Base-by-base conservation (phyloP, 2,888 invertebrate genomes). In the Synergus itoensis region DNA sequence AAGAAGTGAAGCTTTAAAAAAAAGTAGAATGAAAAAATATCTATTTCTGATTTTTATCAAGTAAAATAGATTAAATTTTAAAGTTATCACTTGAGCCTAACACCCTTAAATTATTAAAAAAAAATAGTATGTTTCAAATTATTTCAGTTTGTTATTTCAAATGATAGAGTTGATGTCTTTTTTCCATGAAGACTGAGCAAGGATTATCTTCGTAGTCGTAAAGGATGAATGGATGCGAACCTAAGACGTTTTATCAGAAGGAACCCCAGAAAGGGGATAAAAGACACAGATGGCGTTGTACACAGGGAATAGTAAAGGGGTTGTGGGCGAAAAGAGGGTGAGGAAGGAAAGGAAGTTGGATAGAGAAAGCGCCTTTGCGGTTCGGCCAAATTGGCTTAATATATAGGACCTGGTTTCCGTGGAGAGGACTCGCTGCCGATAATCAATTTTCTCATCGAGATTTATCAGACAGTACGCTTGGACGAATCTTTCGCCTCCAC, bases 391-490 rank as follows among this genome's bases (percentile, higher is more conserved):
- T 73, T 73, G 73, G 53, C 73, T 73, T 73, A 73, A 73, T 73
- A 73, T 73, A 73, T 73, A 73, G 53, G 48, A 53, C 40, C 73
- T 73, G 73, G 73, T 73, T 73, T 53, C 73, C 36, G 73, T 69
- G 48, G 45, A 69, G 69, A 69, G 69, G 69, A 53, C 73, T 73
- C n/a, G 36, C 73, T 73, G 73, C 36, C 73, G 53, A 73, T 73
- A 73, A 73, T 73, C 73, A 73, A 73, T 73, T 73, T 73, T 73
- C 73, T 73, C 73, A 73, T 73, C 73, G 53, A 73, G 73, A 73
- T 73, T 73, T 73, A 73, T 73, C 73, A 73, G 53, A 53, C 48
- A 73, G 48, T 73, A 73, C 73, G 73, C 53, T 73, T 73, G 73
- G 53, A 36, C 73, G 73, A 73, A 73, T 73, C 73, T 53, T 73